phyloP scores from a whole-genome alignment of 2,888 invertebrate genomes.

The Byasa hedistus region DNA sequence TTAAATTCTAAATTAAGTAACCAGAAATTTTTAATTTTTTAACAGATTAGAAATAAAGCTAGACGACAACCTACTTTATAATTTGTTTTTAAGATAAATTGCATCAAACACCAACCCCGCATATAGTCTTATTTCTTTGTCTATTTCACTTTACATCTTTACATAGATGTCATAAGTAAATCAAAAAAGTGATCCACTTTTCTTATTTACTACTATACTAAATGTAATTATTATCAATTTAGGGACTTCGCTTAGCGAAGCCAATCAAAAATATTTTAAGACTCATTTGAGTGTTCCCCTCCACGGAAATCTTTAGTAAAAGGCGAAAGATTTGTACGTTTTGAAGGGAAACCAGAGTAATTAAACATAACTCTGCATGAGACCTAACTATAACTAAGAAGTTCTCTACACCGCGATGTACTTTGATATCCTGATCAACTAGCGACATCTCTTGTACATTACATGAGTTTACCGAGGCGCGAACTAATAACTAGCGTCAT shows the following conservation, averaged over 20 bases:
- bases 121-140: too few relatives aligned
- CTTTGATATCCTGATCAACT: not conserved
- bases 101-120: too few relatives aligned
- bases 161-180: too few relatives aligned
- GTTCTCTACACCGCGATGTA: not conserved
- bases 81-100: too few relatives aligned
- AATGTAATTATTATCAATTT: not conserved
- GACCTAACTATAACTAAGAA: not conserved
- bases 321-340: slow-evolving; percentile 87
- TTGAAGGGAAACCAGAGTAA: slow-evolving; percentile 80
- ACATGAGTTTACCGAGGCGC: not conserved
- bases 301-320: slow-evolving; percentile 89
- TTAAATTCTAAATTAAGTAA: too few relatives aligned
- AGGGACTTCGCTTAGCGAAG: not conserved
- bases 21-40: too few relatives aligned
- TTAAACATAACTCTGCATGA: not conserved
- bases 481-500: not conserved
- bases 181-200: too few relatives aligned
- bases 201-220: too few relatives aligned
- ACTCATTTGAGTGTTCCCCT: slow-evolving; percentile 85
- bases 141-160: too few relatives aligned
- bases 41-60: too few relatives aligned
- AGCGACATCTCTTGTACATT: not conserved
- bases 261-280: slow-evolving; percentile 43
- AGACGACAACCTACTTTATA: too few relatives aligned